Percentiles rank a stretch among this genome's conserved stretches.
phyloP scores from a whole-genome alignment of 2,888 invertebrate genomes.

The Eupithecia tripunctaria region DNA sequence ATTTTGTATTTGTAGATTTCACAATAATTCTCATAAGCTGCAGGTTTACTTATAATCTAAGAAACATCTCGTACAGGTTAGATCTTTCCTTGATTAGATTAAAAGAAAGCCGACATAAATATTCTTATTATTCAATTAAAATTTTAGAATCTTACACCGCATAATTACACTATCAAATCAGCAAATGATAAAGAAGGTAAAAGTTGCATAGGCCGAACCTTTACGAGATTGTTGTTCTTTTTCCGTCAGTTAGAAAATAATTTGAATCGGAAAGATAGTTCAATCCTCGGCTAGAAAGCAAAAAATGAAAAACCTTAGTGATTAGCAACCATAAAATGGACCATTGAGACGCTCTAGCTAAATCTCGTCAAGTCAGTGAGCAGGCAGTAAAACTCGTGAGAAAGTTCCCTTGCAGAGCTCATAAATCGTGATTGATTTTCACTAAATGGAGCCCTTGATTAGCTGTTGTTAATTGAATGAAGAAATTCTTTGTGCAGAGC shows the following conservation, averaged over 20 bases:
- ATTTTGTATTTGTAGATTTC: neutral
- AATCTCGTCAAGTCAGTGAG: slow-evolving; percentile 52
- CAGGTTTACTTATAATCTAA: neutral
- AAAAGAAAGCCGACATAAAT: no score
- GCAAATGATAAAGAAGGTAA: no score
- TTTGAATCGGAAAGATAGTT: slow-evolving; percentile 11
- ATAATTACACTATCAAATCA: no score
- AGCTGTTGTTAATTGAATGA: slow-evolving; percentile 71
- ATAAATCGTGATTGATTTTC: slow-evolving; percentile 70
- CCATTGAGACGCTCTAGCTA: slow-evolving; percentile 54
- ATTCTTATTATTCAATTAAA: no score
- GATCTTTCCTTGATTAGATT: no score
- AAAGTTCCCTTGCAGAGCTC: slow-evolving; percentile 63
- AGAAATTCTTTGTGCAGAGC: slow-evolving; percentile 64
- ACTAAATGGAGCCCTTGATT: slow-evolving; percentile 76
- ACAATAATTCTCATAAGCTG: neutral
- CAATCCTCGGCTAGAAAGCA: slow-evolving; percentile 17
- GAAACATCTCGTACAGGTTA: neutral
- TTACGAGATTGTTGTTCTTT: no score
- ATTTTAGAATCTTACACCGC: no score
- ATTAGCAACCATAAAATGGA: slow-evolving; percentile 58
- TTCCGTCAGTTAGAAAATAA: slow-evolving; percentile 1
- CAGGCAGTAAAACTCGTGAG: slow-evolving; percentile 66
- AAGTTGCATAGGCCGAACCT: no score
- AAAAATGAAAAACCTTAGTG: slow-evolving; percentile 45